These are phyloP conservation scores for Heliocidaris tuberculata DNA, from an alignment of 35 echinoderm and acorn worm genomes.

Conservation along the genomic window DNA sequence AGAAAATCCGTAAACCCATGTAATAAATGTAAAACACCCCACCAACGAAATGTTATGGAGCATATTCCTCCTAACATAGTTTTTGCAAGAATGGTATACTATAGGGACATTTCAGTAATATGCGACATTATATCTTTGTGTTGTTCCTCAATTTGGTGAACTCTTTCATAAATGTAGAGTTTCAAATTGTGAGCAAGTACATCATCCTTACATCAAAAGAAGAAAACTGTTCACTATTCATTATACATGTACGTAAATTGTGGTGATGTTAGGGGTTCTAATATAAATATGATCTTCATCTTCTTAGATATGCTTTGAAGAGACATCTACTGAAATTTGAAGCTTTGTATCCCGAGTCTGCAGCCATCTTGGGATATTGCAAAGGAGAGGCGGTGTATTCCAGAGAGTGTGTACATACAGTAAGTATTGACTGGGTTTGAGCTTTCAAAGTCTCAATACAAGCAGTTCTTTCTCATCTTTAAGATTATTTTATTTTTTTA, in stretches of 20 bases:
- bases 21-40: neutral
- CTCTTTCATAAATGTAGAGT: neutral
- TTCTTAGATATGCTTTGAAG: constrained; percentile 81
- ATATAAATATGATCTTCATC: neutral
- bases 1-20: neutral
- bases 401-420: constrained; percentile 83
- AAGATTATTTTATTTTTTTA: neutral
- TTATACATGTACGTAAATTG: neutral
- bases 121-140: too few relatives aligned
- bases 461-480: neutral
- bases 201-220: neutral
- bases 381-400: constrained; percentile 84
- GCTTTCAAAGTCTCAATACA: neutral
- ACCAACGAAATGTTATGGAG: too few relatives aligned
- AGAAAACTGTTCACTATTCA: too few relatives aligned
- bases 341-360: constrained; percentile 76
- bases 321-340: constrained; percentile 94
- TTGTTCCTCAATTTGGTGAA: too few relatives aligned
- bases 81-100: too few relatives aligned
- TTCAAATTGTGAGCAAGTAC: neutral
- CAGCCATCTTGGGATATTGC: constrained; percentile 83
- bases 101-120: too few relatives aligned
- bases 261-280: neutral
- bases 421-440: constrained; percentile 38
- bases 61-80: too few relatives aligned